A percentile compares a stretch with the other conserved stretches of the same genome.
These are phyloP conservation scores for Alviniconcha marisindica DNA, from an alignment of 1,140 invertebrate genomes.

Conservation along the genomic window DNA sequence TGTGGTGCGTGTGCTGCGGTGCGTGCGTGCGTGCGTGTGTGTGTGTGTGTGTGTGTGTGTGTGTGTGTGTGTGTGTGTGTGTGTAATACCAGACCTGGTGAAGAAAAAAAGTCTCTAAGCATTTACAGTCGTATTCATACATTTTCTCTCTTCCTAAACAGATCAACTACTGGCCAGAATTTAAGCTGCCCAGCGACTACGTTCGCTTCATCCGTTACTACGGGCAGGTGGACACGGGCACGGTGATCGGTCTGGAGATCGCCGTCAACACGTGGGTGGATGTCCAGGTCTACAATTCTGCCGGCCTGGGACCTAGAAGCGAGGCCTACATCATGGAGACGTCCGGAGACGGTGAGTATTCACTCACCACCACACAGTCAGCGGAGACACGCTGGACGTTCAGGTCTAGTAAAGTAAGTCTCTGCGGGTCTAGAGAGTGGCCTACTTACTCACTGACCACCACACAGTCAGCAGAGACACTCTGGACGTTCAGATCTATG, in stretches of 20 bases:
- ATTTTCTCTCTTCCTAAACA: no score
- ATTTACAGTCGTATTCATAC: no score
- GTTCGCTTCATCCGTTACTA: constrained; percentile 55
- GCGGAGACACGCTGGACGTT: no score
- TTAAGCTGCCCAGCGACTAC: constrained; percentile 49
- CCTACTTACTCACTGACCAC: no score
- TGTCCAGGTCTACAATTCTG: constrained; percentile 97
- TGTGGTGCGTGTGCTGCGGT: no score
- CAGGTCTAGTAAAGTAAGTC: no score
- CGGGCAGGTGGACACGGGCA: constrained; percentile 76
- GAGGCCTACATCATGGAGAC: constrained; percentile 60
- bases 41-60: neutral
- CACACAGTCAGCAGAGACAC: no score
- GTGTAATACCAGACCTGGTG: no score
- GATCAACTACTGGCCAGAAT: constrained; percentile 71
- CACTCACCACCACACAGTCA: no score
- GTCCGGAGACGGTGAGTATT: constrained; percentile 48
- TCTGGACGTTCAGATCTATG: no score
- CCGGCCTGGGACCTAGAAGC: constrained; percentile 86
- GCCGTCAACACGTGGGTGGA: constrained; percentile 95
- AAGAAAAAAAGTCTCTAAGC: no score
- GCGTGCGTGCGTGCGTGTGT: neutral
- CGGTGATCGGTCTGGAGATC: constrained; percentile 94
- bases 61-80: neutral
- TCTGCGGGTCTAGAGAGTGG: no score